Percentiles rank a stretch among this genome's conserved stretches.
Evolutionary conservation across 2,888 invertebrate species (phyloP).

Genomic region (Lagria hirta): DNA sequence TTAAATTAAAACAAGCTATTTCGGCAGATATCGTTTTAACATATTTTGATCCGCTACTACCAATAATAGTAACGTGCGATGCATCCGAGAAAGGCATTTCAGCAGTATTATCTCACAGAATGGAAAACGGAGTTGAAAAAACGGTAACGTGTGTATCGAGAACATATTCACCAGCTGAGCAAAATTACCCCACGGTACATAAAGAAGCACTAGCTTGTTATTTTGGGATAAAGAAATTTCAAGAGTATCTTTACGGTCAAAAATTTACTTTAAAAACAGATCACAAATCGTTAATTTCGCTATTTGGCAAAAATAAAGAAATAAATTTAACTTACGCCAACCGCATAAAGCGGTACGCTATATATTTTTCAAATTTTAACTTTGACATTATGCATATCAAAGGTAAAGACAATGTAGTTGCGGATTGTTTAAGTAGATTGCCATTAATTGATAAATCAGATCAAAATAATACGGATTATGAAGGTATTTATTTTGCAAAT

Average conservation of each 20-base stretch:
- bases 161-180: constrained; percentile 11
- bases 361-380: constrained; percentile 25
- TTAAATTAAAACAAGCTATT: constrained; percentile 15
- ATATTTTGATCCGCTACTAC: constrained; percentile 21
- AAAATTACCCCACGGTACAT: constrained; percentile 15
- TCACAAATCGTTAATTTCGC: constrained; percentile 18
- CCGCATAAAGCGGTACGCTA: constrained; percentile 26
- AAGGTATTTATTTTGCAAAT: no score
- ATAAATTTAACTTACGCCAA: constrained; percentile 19
- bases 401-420: constrained; percentile 3
- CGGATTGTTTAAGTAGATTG: constrained; percentile 2
- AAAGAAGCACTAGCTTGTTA: constrained; percentile 20
- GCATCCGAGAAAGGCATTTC: constrained; percentile 20
- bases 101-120: constrained; percentile 19
- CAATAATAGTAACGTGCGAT: constrained; percentile 17
- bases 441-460: no score
- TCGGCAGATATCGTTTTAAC: constrained; percentile 7
- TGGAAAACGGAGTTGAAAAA: no score
- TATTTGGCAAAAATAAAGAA: constrained; percentile 18
- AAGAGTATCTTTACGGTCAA: constrained; percentile 14
- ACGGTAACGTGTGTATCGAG: constrained; percentile 13
- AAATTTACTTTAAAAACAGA: constrained; percentile 20
- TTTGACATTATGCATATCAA: constrained; percentile 25
- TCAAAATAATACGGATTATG: no score
- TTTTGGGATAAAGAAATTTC: constrained; percentile 13